These are phyloP conservation scores for Colletes gigas DNA, from an alignment of 1,140 invertebrate species.

Conservation along the genomic window DNA sequence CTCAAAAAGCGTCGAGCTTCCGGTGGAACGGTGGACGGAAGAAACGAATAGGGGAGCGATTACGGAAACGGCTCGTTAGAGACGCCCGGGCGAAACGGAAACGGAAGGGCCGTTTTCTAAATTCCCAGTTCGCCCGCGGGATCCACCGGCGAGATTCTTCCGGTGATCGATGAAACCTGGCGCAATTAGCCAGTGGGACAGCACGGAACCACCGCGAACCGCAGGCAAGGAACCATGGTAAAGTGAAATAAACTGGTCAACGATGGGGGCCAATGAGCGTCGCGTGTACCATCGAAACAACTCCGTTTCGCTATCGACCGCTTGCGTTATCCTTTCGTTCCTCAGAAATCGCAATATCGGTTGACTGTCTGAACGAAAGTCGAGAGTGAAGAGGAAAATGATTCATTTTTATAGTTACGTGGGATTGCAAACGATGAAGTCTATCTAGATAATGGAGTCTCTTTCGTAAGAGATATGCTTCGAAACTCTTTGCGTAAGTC, in stretches of 20 bases:
- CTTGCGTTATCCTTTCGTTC: too few species aligned
- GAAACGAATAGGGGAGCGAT: neutral
- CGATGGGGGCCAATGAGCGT: neutral
- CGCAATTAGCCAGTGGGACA: neutral
- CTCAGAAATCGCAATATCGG: too few species aligned
- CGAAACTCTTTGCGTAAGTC: too few species aligned
- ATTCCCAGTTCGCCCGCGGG: neutral
- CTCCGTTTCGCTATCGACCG: neutral
- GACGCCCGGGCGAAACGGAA: neutral
- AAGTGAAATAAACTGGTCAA: neutral
- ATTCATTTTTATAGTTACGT: too few species aligned
- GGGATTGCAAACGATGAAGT: too few species aligned
- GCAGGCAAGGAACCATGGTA: neutral
- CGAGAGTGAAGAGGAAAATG: too few species aligned
- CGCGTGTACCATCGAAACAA: too few species aligned
- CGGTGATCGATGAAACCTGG: neutral
- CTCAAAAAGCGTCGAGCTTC: neutral
- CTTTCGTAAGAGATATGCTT: too few species aligned
- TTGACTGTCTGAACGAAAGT: too few species aligned
- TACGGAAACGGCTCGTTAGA: constrained; percentile 4
- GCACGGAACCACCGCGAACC: neutral
- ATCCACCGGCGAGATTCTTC: neutral
- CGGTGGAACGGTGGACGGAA: neutral
- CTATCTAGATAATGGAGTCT: too few species aligned
- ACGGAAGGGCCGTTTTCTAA: neutral